Evolutionary conservation across 2,888 invertebrate genomes (phyloP).

Genomic region (Agapetus fuscipes): DNA sequence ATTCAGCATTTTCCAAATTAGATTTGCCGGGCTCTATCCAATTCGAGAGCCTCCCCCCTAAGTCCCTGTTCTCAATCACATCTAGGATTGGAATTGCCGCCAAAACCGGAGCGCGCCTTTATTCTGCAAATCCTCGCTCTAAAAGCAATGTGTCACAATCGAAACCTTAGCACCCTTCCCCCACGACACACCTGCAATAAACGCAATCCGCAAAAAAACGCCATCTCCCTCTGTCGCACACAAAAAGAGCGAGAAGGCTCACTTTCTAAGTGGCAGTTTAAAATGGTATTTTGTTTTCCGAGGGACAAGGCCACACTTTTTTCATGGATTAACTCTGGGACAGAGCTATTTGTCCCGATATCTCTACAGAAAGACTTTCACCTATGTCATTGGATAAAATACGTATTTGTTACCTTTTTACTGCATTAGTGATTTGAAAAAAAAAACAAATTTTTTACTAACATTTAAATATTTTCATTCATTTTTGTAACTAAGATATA

Average conservation of each 20-base stretch:
- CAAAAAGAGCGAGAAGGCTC: too few species aligned
- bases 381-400: slow-evolving; percentile 4
- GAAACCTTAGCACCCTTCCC: background rate
- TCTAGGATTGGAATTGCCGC: slow-evolving; percentile 4
- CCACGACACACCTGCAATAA: background rate
- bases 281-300: background rate
- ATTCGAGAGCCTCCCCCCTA: too few species aligned
- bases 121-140: slow-evolving; percentile 11
- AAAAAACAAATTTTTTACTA: too few species aligned
- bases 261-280: too few species aligned
- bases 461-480: too few species aligned
- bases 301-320: too few species aligned
- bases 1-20: too few species aligned
- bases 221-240: too few species aligned
- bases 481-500: too few species aligned
- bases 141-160: slow-evolving; percentile 15
- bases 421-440: too few species aligned
- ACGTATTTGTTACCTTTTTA: slow-evolving; percentile 3
- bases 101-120: slow-evolving; percentile 8
- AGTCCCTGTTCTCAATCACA: background rate
- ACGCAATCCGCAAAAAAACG: too few species aligned
- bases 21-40: too few species aligned
- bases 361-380: slow-evolving; percentile 14
- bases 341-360: slow-evolving; percentile 18
- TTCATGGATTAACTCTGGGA: slow-evolving; percentile 12